These are phyloP conservation scores for Elymnias hypermnestra DNA, from an alignment of 1,140 invertebrate genomes.

Conservation along the genomic window DNA sequence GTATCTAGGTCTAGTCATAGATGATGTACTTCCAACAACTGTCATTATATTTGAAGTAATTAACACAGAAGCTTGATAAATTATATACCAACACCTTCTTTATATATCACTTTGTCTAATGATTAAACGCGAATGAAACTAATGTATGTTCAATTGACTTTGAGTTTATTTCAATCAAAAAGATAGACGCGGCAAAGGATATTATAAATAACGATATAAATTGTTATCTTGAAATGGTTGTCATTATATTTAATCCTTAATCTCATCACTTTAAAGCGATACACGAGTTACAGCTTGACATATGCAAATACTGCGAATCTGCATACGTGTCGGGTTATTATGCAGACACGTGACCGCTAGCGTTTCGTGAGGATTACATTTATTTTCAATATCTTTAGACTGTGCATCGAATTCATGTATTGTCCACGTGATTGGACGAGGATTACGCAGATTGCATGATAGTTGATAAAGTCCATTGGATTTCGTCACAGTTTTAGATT, in stretches of 20 bases:
- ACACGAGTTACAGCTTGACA: constrained; percentile 9
- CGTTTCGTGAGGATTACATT: constrained; percentile 51
- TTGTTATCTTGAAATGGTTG: background rate
- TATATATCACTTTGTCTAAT: too few relatives aligned
- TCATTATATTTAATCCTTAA: constrained; percentile 10
- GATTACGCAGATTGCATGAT: constrained; percentile 7
- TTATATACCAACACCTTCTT: too few relatives aligned
- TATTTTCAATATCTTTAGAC: constrained; percentile 47
- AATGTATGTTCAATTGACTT: too few relatives aligned
- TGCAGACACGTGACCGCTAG: constrained; percentile 30
- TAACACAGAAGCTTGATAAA: too few relatives aligned
- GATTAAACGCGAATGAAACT: too few relatives aligned
- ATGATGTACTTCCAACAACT: too few relatives aligned
- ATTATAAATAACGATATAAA: background rate
- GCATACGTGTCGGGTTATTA: constrained; percentile 28
- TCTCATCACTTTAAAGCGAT: constrained; percentile 15
- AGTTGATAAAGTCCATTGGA: constrained; percentile 4
- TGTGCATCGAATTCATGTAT: constrained; percentile 12
- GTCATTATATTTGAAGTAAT: too few relatives aligned
- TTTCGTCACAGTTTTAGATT: constrained; percentile 8
- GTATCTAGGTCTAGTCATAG: too few relatives aligned
- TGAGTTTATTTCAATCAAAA: too few relatives aligned
- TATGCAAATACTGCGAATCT: constrained; percentile 31
- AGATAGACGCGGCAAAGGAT: background rate
- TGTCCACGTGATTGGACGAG: constrained; percentile 17